Evolutionary conservation across 2,113 vertebrate species (phyloP), one percentile per base, ranked within the genome.

Genomic region (Lepisosteus oculatus): DNA sequence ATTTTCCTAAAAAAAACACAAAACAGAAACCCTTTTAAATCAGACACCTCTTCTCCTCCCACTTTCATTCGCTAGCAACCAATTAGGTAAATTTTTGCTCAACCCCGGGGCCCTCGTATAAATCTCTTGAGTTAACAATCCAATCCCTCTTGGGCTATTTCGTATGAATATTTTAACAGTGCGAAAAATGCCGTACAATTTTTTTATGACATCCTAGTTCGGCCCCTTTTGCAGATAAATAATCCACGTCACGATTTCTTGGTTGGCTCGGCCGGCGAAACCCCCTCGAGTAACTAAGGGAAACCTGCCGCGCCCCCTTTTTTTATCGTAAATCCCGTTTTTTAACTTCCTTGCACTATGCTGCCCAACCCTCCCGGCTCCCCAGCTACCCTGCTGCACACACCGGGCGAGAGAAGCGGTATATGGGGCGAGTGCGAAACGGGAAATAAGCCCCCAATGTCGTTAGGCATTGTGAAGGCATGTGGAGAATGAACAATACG

Each of bases 201-300:
- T 14, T 65, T 76, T 70, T 65, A 73, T 55, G n/a, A 66, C 63
- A 67, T 6, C 14, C 17, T 0, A 51, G 56, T 59, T 72, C 72
- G 63, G 45, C 61, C 72, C 56, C 65, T 51, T 61, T 76, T 17
- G 56, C 61, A 59, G 43, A 45, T 54, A 61, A 72, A 62, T 65
- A 17, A 74, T 67, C 74, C 76, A 86, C 86, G 85, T 86, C 86
- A 85, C 77, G 75, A 55, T 55, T 71, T 61, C 65, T 66, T 41
- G 67, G 13, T n/a, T 71, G 72, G 72, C 79, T 71, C 67, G 79
- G 71, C 72, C 68, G 79, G 68, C 72, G 9, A 61, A 41, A 65
- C 5, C n/a, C 61, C 8, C 63, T 65, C 64, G 6, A n/a, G 13
- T 17, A 55, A 59, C 47, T 61, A 12, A 7, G 15, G 2, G 0